Conservation (phyloP, 2,113 vertebrate species). For the Bolborhynchus lineola region DNA sequence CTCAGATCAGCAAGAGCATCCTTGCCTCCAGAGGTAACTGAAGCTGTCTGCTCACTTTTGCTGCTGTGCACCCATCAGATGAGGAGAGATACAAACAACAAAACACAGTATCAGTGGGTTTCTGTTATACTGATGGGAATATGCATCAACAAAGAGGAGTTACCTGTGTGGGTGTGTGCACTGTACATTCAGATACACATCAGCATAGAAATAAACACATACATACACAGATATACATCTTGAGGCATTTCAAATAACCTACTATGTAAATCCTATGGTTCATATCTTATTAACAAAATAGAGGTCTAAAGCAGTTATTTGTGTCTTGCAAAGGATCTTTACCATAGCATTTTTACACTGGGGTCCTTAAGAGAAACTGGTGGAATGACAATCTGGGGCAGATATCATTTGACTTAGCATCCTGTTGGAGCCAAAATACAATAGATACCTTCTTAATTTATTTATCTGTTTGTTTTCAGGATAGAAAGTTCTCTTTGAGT, state of each 20-base stretch:
- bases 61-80: background rate
- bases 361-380: background rate
- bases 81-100: background rate
- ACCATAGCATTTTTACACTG: background rate
- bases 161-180: accelerated
- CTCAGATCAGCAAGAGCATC: background rate
- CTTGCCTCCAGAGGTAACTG: background rate
- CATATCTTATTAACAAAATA: background rate
- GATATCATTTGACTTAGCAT: background rate
- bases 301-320: background rate
- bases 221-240: background rate
- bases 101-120: background rate
- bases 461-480: background rate
- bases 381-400: background rate
- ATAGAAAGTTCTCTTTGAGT: background rate
- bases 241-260: background rate
- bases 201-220: background rate
- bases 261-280: background rate
- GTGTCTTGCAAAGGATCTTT: background rate
- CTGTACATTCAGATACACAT: background rate
- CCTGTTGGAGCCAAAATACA: background rate
- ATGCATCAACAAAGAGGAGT: background rate
- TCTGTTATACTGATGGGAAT: background rate
- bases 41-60: background rate
- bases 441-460: background rate